These are phyloP conservation scores for Saccopteryx leptura DNA, from an alignment of 2,113 vertebrate species.

Conservation along the genomic window DNA sequence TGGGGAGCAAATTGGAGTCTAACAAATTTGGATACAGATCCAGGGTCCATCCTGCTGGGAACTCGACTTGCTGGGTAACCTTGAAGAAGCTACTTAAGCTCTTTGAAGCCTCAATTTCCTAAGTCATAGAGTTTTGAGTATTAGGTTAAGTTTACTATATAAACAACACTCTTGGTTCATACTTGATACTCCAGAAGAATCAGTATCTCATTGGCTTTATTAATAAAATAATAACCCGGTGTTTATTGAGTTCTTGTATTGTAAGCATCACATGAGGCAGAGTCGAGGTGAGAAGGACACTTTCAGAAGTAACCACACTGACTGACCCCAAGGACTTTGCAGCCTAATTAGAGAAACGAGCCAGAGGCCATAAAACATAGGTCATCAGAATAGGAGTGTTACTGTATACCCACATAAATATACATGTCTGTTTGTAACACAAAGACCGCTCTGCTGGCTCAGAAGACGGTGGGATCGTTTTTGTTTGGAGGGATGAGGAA, in stretches of 20 bases:
- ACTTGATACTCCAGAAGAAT: neutral
- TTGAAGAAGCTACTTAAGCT: neutral
- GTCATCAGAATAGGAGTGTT: neutral
- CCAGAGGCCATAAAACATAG: neutral
- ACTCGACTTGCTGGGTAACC: neutral
- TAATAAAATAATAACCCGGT: neutral
- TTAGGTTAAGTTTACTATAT: neutral
- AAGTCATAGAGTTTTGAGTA: conserved; percentile 23
- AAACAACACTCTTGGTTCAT: neutral
- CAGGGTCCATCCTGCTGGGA: neutral
- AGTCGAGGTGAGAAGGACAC: neutral
- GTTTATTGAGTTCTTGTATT: neutral
- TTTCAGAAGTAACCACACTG: neutral
- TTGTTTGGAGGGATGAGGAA: neutral
- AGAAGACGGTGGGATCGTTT: neutral
- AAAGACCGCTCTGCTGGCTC: neutral
- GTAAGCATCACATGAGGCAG: neutral
- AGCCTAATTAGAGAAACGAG: neutral
- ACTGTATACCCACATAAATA: too few species aligned
- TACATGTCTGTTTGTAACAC: neutral
- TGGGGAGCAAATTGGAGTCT: neutral
- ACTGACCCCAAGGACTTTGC: neutral
- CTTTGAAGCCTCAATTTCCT: neutral
- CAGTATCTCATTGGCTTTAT: neutral
- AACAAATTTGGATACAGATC: neutral